Evolutionary conservation across 2,797 vertebrate species (phyloP).

Genomic region (Galaxias olidus): DNA sequence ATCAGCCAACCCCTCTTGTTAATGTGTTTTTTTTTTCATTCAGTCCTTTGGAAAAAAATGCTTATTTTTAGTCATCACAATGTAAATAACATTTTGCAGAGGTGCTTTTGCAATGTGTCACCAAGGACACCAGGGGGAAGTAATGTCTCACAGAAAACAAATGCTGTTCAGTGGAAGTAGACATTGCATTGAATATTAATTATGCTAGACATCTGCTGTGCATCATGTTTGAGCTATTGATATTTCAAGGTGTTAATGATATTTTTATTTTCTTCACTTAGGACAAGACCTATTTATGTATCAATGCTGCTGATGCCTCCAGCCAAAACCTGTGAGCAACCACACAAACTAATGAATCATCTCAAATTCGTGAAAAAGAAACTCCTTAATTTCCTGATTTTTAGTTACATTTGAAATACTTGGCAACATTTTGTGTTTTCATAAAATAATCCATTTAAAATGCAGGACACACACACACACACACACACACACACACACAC

Average conservation of each 20-base stretch:
- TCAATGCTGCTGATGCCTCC: constrained; percentile 84
- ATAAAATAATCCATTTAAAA: too few relatives aligned
- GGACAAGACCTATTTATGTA: constrained; percentile 89
- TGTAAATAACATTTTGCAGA: background rate
- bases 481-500: background rate
- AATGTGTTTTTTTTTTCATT: too few relatives aligned
- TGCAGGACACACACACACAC: too few relatives aligned
- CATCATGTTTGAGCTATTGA: background rate
- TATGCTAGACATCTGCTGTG: background rate
- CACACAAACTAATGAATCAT: constrained; percentile 3
- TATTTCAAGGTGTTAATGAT: constrained; percentile 22
- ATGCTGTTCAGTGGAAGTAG: background rate
- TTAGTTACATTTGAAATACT: too few relatives aligned
- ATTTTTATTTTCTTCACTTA: constrained; percentile 59
- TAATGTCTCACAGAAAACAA: constrained; percentile 42
- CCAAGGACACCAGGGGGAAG: constrained; percentile 64
- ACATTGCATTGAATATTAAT: background rate
- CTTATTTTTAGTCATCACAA: too few relatives aligned
- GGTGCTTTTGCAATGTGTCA: constrained; percentile 35
- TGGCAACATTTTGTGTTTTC: too few relatives aligned
- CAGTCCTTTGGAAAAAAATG: too few relatives aligned
- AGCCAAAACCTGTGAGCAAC: constrained; percentile 87
- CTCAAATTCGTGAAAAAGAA: too few relatives aligned
- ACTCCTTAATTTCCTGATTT: too few relatives aligned
- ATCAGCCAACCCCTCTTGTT: too few relatives aligned